Conservation (phyloP, 2,113 vertebrate genomes). For the Heteronetta atricapilla region DNA sequence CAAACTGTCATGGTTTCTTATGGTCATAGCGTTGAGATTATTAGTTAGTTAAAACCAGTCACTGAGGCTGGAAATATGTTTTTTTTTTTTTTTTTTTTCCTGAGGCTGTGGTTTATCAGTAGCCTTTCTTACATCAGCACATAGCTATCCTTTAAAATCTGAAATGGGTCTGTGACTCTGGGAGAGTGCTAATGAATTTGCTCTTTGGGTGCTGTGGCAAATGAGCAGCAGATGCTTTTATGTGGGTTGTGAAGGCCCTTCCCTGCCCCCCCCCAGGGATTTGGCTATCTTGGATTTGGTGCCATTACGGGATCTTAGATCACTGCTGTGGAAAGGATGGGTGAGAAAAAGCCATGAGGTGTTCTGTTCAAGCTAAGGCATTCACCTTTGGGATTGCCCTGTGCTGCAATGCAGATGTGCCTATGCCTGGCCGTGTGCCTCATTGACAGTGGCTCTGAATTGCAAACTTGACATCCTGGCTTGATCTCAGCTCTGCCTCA, state of each 20-base stretch:
- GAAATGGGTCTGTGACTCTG: not conserved
- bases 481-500: not conserved
- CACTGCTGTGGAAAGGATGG: not conserved
- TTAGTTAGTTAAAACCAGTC: not conserved
- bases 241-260: not conserved
- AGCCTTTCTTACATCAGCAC: not conserved
- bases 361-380: not conserved
- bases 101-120: not conserved
- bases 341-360: not conserved
- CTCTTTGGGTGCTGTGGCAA: not conserved
- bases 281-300: not conserved
- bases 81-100: not conserved
- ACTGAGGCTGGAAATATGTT: not conserved
- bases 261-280: not conserved
- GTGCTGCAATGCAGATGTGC: no score
- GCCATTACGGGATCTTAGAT: not conserved
- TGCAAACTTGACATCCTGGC: not conserved
- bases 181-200: not conserved
- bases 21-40: not conserved
- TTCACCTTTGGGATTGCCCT: not conserved
- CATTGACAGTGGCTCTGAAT: not conserved
- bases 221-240: not conserved
- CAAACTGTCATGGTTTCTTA: not conserved
- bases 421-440: not conserved
- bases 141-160: not conserved